Conservation (phyloP, 2,888 invertebrate genomes). For the Tribolium freemani region DNA sequence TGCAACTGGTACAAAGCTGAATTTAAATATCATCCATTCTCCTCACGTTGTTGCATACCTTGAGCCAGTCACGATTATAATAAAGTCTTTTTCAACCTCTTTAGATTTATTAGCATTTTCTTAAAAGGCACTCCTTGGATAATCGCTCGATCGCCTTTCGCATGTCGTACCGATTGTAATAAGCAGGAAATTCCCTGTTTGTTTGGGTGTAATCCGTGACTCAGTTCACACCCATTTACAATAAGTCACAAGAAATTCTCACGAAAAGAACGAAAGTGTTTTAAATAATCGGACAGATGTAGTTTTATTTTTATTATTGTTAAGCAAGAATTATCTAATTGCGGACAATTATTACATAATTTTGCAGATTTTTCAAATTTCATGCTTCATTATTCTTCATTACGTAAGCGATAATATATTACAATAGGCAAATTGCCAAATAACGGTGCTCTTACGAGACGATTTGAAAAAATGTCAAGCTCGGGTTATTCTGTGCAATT, state of each 20-base stretch:
- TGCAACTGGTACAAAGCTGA: conserved; percentile 12
- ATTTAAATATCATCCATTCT: conserved; percentile 37
- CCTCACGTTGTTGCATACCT: conserved; percentile 40
- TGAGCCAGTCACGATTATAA: conserved; percentile 40
- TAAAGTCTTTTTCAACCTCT: conserved; percentile 30
- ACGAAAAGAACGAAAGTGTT: conserved; percentile 42
- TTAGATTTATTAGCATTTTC: conserved; percentile 13
- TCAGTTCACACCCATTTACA: conserved; percentile 42
- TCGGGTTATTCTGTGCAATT: neutral
- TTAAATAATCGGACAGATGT: neutral
- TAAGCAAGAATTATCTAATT: conserved; percentile 14
- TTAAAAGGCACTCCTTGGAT: conserved; percentile 26
- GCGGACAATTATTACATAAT: conserved; percentile 1
- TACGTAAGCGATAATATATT: neutral
- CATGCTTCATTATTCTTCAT: conserved; percentile 12
- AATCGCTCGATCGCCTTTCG: neutral
- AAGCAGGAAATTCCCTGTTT: conserved; percentile 18
- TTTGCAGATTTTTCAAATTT: conserved; percentile 6
- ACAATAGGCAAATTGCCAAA: neutral
- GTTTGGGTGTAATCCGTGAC: conserved; percentile 34
- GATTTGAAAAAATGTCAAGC: neutral
- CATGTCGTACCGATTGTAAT: conserved; percentile 8
- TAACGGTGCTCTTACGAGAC: neutral
- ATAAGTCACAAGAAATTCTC: conserved; percentile 42
- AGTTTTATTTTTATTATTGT: conserved; percentile 18